phyloP scores from a whole-genome alignment of 2,113 vertebrate species.

The Phrynosoma blainvillii region DNA sequence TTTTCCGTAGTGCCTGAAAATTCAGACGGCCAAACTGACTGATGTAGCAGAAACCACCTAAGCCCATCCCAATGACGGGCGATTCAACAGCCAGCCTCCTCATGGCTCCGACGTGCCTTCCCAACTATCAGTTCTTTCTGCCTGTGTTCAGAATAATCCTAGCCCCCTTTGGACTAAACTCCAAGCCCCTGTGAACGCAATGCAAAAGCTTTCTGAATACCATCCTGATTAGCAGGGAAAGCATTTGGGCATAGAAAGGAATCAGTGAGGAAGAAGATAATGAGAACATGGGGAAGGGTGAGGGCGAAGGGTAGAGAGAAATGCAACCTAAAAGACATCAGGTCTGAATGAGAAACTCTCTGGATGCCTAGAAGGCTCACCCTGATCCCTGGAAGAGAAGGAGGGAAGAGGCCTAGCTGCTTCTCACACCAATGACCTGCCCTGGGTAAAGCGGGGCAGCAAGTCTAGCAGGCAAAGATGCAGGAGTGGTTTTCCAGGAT shows the following conservation, averaged over 20 bases:
- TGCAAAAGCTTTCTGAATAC: not conserved
- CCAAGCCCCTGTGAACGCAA: rapidly evolving
- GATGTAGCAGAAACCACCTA: rapidly evolving
- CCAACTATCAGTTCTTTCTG: not conserved
- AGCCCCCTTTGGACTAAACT: not conserved
- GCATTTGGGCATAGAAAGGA: not conserved
- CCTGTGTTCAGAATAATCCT: rapidly evolving
- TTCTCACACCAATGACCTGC: not conserved
- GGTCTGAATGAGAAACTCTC: not conserved
- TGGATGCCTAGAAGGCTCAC: not conserved
- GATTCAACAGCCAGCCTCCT: too few species aligned
- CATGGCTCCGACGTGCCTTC: rapidly evolving
- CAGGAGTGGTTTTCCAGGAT: not conserved
- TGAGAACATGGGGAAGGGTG: not conserved
- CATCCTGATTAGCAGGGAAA: not conserved
- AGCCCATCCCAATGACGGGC: not conserved
- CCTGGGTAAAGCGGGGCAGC: not conserved
- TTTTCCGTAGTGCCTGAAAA: rapidly evolving
- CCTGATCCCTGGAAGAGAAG: not conserved
- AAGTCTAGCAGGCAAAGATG: too few species aligned
- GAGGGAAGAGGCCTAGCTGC: too few species aligned
- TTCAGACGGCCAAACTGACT: rapidly evolving
- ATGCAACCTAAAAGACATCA: not conserved
- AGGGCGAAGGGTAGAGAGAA: too few species aligned
- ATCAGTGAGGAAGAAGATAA: not conserved